Percentiles rank a stretch among this genome's conserved stretches.
phyloP scores from a whole-genome alignment of 1,140 invertebrate genomes.

The Polyergus mexicanus region DNA sequence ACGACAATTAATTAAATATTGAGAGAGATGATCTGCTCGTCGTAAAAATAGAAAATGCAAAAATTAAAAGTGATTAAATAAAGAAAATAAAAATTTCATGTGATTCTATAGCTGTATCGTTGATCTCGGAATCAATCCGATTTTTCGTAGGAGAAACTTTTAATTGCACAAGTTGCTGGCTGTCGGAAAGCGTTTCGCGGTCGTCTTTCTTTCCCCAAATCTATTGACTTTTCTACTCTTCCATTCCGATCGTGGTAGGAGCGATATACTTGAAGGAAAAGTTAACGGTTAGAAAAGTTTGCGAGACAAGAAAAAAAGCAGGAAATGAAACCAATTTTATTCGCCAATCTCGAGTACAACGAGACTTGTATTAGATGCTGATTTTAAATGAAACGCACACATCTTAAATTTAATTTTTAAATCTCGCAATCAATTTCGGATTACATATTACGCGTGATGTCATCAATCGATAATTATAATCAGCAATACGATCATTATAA shows the following conservation, averaged over 20 bases:
- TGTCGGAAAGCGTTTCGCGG: neutral
- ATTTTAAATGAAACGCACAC: neutral
- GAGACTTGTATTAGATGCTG: too few relatives aligned
- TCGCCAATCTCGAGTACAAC: neutral
- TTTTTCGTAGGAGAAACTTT: slow-evolving; percentile 45
- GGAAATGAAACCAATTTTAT: neutral
- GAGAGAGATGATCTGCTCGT: neutral
- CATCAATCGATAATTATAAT: neutral
- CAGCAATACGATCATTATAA: neutral
- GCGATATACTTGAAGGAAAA: slow-evolving; percentile 12
- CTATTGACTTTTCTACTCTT: neutral
- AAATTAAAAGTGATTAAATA: slow-evolving; percentile 4
- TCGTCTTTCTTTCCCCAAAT: slow-evolving; percentile 4
- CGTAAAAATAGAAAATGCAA: neutral
- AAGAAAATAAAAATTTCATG: neutral
- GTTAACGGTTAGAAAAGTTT: slow-evolving; percentile 38
- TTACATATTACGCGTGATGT: slow-evolving; percentile 3
- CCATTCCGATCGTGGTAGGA: neutral
- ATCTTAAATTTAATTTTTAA: slow-evolving; percentile 37
- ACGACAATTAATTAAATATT: neutral
- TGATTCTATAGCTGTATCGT: neutral
- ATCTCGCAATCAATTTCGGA: neutral
- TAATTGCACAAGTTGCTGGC: slow-evolving; percentile 43
- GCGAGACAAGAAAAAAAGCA: neutral
- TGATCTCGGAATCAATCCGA: slow-evolving; percentile 7